Base-by-base conservation (phyloP, 2,888 invertebrate species). In the Euplexia lucipara region DNA sequence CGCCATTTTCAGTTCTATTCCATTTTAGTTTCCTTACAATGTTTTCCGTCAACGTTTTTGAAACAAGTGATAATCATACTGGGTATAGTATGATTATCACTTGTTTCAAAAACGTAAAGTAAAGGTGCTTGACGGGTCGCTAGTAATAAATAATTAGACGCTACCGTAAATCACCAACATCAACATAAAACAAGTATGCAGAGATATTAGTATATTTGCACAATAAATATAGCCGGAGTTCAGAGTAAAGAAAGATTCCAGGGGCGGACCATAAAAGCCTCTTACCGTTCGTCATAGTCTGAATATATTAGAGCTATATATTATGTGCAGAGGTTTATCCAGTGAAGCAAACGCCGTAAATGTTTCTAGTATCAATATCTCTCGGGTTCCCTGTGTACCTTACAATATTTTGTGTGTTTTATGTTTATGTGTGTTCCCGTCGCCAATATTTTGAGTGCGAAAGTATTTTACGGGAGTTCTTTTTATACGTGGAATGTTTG, bases 221-320 rank as follows among this genome's bases (percentile, higher is more conserved):
- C 22, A 47, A 56, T 48, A 69, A 73, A 70, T 62, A 51, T 56
- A 59, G 42, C 32, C 45, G 48, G 26, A 67, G 67, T 60, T 58
- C 53, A 64, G 58, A 75, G 80, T 75, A 79, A 81, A 81, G 76
- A 82, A 84, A 81, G 78, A 83, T 79, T 81, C 78, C 70, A 67
- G 59, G n/a, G 56, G 65, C 78, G 75, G 70, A 73, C 61, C 75
- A 81, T 79, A 79, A 83, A 84, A 86, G 74, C 78, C 81, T 81
- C 79, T 83, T 83, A 83, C 79, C 83, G 85, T 88, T 80, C 83
- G 79, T 87, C 87, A 88, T 88, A 83, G 79, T 76, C 76, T 73
- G 86, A 87, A 89, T 88, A 88, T 87, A 90, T 89, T 86, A 87
- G 42, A 70, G 61, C 64, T 74, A 73, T 74, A 74, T 78, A 79